Base-by-base conservation (phyloP, 2,888 invertebrate genomes). In the Drosophila nr. fundita region DNA sequence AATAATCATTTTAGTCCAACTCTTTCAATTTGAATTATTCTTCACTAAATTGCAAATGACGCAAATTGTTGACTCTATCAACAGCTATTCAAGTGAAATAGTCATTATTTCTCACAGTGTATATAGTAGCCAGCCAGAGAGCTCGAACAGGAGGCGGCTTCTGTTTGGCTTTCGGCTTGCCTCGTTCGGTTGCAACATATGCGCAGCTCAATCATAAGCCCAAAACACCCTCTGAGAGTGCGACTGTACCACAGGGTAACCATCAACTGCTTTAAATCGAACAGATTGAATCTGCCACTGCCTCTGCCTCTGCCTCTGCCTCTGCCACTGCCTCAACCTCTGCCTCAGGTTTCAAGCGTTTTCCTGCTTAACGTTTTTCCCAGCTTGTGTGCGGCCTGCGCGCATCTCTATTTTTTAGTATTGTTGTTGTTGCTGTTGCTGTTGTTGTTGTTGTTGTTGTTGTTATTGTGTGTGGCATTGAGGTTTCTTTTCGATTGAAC, bases 281-380 rank as follows among this genome's bases (percentile, higher is more conserved):
- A 15, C 71, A 58, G 49, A 50, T 73, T 73, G 57, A 15, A 13
- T 38, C 21, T n/a, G 67, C 68, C 50, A 83, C 78, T 24, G 24
- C 24, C 24, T 24, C 5, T 30, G 30, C 8, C 30, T 30, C 30
- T n/a, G 57, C 15, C 18, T 38, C 21, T n/a, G 67, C 68, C 50
- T 80, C 78, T 24, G 24, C 24, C 24, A 1, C 5, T 30, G 30
- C 8, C 30, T 30, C 30, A 73, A 52, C 15, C 18, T 38, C 21
- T n/a, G 67, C 68, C 50, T 80, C 81, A 50, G 64, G 67, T 83
- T 83, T 77, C 83, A 80, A 77, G 57, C 73, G 67, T 66, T 83
- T 80, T 80, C 83, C 80, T 80, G 77, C 80, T 80, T 76, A 73
- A 65, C 62, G 15, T 49, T 57, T 73, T 74, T 59, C 38, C 49